Evolutionary conservation across 2,888 invertebrate genomes (phyloP).

Genomic region (Drosophila percnosoma): DNA sequence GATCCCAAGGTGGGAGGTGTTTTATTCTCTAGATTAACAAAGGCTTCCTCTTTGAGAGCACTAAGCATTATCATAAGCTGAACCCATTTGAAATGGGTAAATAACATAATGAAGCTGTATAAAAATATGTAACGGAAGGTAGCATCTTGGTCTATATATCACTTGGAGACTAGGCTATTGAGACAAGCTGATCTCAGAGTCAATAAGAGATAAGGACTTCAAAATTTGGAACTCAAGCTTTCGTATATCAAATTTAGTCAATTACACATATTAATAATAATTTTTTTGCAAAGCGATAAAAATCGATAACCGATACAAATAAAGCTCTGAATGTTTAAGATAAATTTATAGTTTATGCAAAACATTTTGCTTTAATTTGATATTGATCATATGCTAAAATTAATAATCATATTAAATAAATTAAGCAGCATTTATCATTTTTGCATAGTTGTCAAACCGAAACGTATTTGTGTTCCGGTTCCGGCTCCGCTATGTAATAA

Average conservation of each 20-base stretch:
- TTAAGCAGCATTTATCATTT: background rate
- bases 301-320: background rate
- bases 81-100: background rate
- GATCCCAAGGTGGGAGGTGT: background rate
- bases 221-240: accelerated
- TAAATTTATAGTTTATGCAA: too few relatives aligned
- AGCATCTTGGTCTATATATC: background rate
- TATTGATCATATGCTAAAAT: too few relatives aligned
- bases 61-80: background rate
- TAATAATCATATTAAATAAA: background rate
- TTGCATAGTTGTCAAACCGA: background rate
- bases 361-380: too few relatives aligned
- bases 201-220: background rate
- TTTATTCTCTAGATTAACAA: background rate
- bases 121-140: background rate
- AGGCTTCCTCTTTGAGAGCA: background rate
- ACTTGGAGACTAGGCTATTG: accelerated
- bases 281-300: background rate
- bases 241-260: background rate
- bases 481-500: background rate
- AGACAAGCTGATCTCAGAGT: background rate
- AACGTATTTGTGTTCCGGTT: background rate
- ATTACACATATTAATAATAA: too few relatives aligned
- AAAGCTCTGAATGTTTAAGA: too few relatives aligned
- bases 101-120: background rate